Evolutionary conservation across 2,797 vertebrate genomes (phyloP), one percentile per base, ranked within the genome.

Genomic region (Schizopygopsis malacanthus): DNA sequence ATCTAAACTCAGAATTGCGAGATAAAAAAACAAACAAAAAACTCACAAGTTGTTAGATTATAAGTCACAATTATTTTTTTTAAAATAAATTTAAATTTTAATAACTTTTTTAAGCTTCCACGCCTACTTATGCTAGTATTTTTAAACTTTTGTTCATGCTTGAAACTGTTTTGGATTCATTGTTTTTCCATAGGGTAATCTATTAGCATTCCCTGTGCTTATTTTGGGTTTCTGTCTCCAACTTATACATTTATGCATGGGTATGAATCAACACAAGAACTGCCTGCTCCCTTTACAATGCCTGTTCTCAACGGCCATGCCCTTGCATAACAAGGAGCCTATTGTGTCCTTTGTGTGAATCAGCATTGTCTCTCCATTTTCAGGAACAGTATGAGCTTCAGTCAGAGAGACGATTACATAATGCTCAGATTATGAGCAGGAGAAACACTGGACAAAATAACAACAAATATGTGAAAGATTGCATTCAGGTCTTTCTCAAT

Each of bases 341-440:
- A 85, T 85, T 92, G 89, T 91, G 81, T 81, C 75, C 81, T 87
- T 82, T 87, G 85, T 89, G 82, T 91, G 90, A 92, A 90, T 91
- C 91, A 92, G 91, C 90, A 90, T 87, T 87, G 86, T 87, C 79
- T 82, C 80, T 86, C 59, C 75, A 61, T 59, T 83, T 81, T 41
- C 56, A 72, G 75, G 83, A 87, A 75, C 87, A 71, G 65, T 50
- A 78, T 84, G 86, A 86, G 81, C 86, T 90, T 86, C 33, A 88
- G 81, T 80, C 47, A 87, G 80, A 83, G 77, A 83, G 78, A 65
- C 45, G 50, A 78, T 88, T 87, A 82, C 87, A 88, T 89, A 90
- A 89, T n/a, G 47, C 63, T 70, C 54, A 70, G 47, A 87, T 73
- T 87, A 75, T 67, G 73, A 61, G 59, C 71, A 78, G 50, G 25